A percentile compares a stretch with the other conserved stretches of the same genome.
Evolutionary conservation across 2,888 invertebrate species (phyloP).

Genomic region (Leptopterna dolabrata): DNA sequence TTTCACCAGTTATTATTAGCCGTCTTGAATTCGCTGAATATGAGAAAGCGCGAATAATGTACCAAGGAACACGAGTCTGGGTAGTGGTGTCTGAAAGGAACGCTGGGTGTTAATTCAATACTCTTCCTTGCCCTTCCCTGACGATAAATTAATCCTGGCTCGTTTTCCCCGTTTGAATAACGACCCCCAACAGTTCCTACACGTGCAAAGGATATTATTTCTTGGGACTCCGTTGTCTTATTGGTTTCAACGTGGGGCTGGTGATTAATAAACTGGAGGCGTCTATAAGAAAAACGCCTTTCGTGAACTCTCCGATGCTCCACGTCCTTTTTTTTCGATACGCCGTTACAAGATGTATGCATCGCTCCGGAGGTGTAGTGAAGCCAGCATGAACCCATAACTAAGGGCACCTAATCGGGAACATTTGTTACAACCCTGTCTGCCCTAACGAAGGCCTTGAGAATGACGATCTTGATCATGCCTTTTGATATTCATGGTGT

Average conservation of each 20-base stretch:
- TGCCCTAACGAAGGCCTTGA: not conserved
- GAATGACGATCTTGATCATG: not conserved
- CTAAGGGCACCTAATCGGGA: not conserved
- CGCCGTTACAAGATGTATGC: not conserved
- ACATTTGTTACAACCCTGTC: not conserved
- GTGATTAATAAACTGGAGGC: not conserved
- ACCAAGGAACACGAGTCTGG: not conserved
- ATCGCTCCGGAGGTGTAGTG: not conserved
- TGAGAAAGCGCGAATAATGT: too few species aligned
- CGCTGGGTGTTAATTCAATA: not conserved
- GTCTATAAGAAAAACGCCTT: not conserved
- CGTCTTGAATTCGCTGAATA: too few species aligned
- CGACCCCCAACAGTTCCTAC: not conserved
- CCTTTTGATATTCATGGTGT: not conserved
- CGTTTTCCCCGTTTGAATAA: not conserved
- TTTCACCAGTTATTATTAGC: too few species aligned
- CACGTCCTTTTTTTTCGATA: not conserved
- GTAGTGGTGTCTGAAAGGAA: not conserved
- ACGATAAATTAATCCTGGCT: slow-evolving; percentile 3
- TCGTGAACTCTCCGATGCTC: not conserved
- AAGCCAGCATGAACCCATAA: not conserved
- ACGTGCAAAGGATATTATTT: not conserved
- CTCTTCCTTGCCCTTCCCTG: not conserved
- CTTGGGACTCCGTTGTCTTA: not conserved
- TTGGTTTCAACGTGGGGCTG: slow-evolving; percentile 3